These are phyloP conservation scores for Gisinianus flammeolus DNA, from an alignment of 2,888 invertebrate species.

Conservation along the genomic window DNA sequence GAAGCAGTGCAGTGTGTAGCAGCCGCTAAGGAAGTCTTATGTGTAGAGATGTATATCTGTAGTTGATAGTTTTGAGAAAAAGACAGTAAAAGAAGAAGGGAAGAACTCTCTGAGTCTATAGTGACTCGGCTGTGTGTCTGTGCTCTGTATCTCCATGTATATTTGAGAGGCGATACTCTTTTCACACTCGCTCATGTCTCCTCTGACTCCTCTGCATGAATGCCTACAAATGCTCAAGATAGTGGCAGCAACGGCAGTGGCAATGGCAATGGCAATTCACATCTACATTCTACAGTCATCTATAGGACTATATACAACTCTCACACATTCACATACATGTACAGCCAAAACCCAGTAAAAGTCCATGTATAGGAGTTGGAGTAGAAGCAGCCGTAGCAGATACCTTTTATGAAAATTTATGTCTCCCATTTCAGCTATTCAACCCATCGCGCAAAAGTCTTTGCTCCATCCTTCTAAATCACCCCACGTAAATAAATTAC, in stretches of 20 bases:
- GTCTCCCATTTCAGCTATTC: constrained; percentile 38
- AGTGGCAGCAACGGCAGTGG: background rate
- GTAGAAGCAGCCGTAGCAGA: constrained; percentile 5
- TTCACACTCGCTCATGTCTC: constrained; percentile 3
- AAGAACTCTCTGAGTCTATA: background rate
- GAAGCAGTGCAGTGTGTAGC: too few relatives aligned
- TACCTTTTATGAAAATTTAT: constrained; percentile 40
- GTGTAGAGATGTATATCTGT: background rate
- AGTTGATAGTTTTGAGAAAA: background rate
- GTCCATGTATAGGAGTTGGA: background rate
- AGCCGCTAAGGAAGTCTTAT: background rate
- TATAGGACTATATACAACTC: too few relatives aligned
- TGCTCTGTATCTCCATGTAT: background rate
- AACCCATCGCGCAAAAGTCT: constrained; percentile 30
- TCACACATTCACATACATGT: background rate
- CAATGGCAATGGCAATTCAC: too few relatives aligned
- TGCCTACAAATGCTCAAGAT: background rate
- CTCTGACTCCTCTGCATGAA: background rate
- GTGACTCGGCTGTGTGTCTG: constrained; percentile 1
- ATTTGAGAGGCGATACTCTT: constrained; percentile 1
- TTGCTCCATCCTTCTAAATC: constrained; percentile 24
- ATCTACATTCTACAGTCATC: background rate
- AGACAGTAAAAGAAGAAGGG: background rate
- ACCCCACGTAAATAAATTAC: constrained; percentile 38
- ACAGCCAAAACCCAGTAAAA: background rate